phyloP scores from a whole-genome alignment of 2,797 vertebrate species.

The Stomatorhinus walkeri region DNA sequence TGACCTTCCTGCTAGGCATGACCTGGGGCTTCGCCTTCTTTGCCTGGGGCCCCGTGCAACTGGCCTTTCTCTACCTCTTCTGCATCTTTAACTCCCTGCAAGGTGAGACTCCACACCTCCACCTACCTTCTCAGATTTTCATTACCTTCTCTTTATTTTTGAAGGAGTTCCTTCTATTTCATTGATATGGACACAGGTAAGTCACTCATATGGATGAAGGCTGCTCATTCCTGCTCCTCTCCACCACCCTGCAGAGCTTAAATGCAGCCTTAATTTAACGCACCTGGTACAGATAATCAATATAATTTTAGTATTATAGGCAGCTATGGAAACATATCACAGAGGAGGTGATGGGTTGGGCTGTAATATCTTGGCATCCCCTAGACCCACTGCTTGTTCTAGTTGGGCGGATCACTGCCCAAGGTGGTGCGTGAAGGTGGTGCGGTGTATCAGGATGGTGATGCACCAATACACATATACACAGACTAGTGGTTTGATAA shows the following conservation, averaged over 20 bases:
- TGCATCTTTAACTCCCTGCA: constrained; percentile 94
- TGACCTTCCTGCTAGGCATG: constrained; percentile 94
- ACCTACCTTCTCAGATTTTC: background rate
- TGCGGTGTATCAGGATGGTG: background rate
- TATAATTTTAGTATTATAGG: background rate
- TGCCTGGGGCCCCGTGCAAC: constrained; percentile 78
- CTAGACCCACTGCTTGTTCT: background rate
- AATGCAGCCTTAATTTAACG: background rate
- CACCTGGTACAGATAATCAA: background rate
- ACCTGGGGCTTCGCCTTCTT: constrained; percentile 97
- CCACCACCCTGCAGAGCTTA: background rate
- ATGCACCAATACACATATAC: background rate
- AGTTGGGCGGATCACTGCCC: background rate
- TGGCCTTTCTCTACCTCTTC: constrained; percentile 87
- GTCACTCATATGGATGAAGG: background rate
- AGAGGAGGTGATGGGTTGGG: background rate
- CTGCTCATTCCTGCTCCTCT: background rate
- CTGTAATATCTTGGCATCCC: background rate
- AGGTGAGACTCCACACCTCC: constrained; percentile 57
- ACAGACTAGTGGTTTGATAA: background rate
- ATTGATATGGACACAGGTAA: background rate
- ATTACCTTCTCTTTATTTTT: background rate
- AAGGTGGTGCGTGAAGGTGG: background rate
- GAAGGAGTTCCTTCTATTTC: background rate
- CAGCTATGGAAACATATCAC: background rate